A percentile compares a stretch with the other conserved stretches of the same genome.
phyloP scores from a whole-genome alignment of 2,888 invertebrate genomes.

The Stenurella melanura region DNA sequence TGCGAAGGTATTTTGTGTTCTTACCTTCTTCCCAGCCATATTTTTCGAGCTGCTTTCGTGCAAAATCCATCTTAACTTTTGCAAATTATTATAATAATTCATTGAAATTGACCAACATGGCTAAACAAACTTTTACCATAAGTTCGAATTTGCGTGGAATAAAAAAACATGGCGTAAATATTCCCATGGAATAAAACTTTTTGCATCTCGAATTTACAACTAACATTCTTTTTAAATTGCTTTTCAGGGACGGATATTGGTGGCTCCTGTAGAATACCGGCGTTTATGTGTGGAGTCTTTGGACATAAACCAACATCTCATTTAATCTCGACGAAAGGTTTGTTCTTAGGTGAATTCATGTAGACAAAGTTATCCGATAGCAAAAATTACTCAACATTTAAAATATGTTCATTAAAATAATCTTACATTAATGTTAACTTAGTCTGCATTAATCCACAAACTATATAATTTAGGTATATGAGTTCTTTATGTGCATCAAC shows the following conservation, averaged over 20 bases:
- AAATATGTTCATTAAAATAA: too few species aligned
- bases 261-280: slow-evolving; percentile 96
- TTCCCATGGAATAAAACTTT: too few species aligned
- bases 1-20: not conserved
- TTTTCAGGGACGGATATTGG: slow-evolving; percentile 89
- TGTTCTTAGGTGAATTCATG: not conserved
- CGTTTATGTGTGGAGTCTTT: slow-evolving; percentile 92
- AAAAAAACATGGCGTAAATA: not conserved
- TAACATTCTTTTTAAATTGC: not conserved
- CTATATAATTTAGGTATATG: too few species aligned
- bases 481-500: too few species aligned
- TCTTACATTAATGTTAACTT: too few species aligned
- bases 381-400: too few species aligned
- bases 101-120: slow-evolving; percentile 15
- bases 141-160: not conserved
- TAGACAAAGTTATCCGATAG: not conserved
- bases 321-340: slow-evolving; percentile 72
- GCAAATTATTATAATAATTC: not conserved
- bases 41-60: slow-evolving; percentile 82
- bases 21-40: slow-evolving; percentile 86
- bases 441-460: too few species aligned
- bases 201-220: too few species aligned
- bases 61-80: slow-evolving; percentile 79
- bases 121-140: slow-evolving; percentile 4
- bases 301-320: slow-evolving; percentile 85